phyloP scores from a whole-genome alignment of 2,113 vertebrate genomes.

The Regulus satrapa region DNA sequence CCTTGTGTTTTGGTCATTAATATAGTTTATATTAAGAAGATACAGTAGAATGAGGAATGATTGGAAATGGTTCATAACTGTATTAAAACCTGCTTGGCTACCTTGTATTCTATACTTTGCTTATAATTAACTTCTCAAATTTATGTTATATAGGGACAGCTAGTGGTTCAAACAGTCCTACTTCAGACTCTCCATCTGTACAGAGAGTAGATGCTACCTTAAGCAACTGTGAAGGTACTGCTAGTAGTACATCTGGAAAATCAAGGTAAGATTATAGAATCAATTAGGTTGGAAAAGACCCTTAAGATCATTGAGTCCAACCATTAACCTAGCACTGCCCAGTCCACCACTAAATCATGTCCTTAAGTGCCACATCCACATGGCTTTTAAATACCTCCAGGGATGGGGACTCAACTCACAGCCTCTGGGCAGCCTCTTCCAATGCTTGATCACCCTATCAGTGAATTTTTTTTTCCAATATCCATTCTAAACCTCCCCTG shows the following conservation, averaged over 20 bases:
- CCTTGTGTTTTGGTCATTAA: not conserved
- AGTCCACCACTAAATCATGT: not conserved
- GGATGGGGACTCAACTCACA: not conserved
- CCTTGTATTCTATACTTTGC: not conserved
- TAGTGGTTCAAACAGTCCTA: conserved; percentile 82
- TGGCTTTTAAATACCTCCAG: not conserved
- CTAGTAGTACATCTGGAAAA: conserved; percentile 81
- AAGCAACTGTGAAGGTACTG: conserved; percentile 85
- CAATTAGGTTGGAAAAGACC: not conserved
- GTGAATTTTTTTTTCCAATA: not conserved
- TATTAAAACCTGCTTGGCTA: not conserved
- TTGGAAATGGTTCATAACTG: not conserved
- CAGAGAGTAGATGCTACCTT: conserved; percentile 89
- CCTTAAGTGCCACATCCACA: not conserved
- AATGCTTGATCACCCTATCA: not conserved
- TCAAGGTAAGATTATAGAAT: conserved; percentile 72
- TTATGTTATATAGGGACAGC: conserved; percentile 72
- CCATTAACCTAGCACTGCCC: not conserved
- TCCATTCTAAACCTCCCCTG: not conserved
- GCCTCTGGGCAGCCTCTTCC: not conserved
- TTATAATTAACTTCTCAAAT: not conserved
- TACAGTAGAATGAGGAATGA: not conserved
- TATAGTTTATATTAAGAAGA: not conserved
- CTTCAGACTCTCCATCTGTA: conserved; percentile 84
- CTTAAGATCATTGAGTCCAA: not conserved